These are phyloP conservation scores for Elaeidobius kamerunicus DNA, from an alignment of 2,888 invertebrate species.

Conservation along the genomic window DNA sequence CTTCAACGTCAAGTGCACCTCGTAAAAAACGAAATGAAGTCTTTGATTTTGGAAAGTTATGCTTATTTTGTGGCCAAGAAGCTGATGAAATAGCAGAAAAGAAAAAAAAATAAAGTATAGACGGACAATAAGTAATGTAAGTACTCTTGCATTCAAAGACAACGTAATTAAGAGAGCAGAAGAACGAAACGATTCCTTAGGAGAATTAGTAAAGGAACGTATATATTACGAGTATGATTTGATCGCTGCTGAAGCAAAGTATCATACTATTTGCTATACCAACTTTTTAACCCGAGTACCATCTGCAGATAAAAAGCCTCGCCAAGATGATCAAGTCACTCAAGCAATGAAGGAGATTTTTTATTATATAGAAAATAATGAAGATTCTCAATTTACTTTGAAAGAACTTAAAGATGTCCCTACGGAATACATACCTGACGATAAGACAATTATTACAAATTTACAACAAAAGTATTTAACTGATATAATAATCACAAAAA, in stretches of 20 bases:
- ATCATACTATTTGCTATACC: slow-evolving; percentile 43
- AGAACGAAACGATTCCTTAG: slow-evolving; percentile 39
- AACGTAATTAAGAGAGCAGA: slow-evolving; percentile 43
- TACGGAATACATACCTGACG: slow-evolving; percentile 42
- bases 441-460: slow-evolving; percentile 34
- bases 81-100: slow-evolving; percentile 23
- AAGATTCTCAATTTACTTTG: slow-evolving; percentile 44
- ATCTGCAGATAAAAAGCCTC: slow-evolving; percentile 39
- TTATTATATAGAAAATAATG: slow-evolving; percentile 36
- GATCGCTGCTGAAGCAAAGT: slow-evolving; percentile 40
- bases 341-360: slow-evolving; percentile 35
- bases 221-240: slow-evolving; percentile 32
- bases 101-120: slow-evolving; percentile 30
- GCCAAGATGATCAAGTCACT: slow-evolving; percentile 44
- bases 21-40: slow-evolving; percentile 29
- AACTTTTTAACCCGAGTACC: slow-evolving; percentile 39
- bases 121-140: slow-evolving; percentile 40
- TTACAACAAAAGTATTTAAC: slow-evolving; percentile 40
- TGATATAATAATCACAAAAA: slow-evolving; percentile 34
- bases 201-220: slow-evolving; percentile 35
- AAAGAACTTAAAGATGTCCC: slow-evolving; percentile 40
- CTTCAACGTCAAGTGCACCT: slow-evolving; percentile 25
- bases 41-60: slow-evolving; percentile 32
- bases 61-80: slow-evolving; percentile 33
- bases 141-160: slow-evolving; percentile 41